A percentile compares a stretch with the other conserved stretches of the same genome.
Evolutionary conservation across 2,113 vertebrate species (phyloP).

Genomic region (Psilopsiagon aymara): DNA sequence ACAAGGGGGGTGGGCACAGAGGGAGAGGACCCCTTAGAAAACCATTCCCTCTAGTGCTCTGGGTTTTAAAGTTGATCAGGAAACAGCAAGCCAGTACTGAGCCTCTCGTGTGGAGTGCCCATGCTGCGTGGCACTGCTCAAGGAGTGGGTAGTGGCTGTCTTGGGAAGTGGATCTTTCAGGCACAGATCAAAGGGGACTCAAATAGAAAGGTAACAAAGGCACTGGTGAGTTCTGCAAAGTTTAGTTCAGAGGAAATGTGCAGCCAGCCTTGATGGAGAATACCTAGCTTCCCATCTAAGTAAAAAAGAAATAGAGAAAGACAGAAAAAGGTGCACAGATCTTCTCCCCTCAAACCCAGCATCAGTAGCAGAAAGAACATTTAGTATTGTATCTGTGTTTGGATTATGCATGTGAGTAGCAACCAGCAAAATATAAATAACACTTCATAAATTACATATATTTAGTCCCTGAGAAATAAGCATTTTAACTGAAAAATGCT

Average conservation of each 20-base stretch:
- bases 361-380: not conserved
- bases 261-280: not conserved
- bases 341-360: constrained; percentile 11
- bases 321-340: not conserved
- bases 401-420: not conserved
- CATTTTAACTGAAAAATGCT: constrained; percentile 6
- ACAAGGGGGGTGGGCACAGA: not conserved
- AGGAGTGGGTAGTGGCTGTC: not conserved
- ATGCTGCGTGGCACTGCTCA: not conserved
- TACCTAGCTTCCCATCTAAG: not conserved
- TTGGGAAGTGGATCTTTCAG: not conserved
- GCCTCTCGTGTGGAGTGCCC: not conserved
- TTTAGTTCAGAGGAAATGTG: not conserved
- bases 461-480: not conserved
- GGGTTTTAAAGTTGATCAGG: not conserved
- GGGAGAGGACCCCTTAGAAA: not conserved
- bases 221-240: not conserved
- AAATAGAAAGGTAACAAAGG: constrained; percentile 38
- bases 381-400: not conserved
- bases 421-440: constrained; percentile 6
- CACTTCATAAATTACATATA: constrained; percentile 7
- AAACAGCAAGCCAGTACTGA: not conserved
- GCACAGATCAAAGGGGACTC: not conserved
- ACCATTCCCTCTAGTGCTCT: not conserved
- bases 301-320: not conserved